Percentiles rank a stretch among this genome's conserved stretches.
Evolutionary conservation across 2,797 vertebrate species (phyloP).

Genomic region (Catharus ustulatus): DNA sequence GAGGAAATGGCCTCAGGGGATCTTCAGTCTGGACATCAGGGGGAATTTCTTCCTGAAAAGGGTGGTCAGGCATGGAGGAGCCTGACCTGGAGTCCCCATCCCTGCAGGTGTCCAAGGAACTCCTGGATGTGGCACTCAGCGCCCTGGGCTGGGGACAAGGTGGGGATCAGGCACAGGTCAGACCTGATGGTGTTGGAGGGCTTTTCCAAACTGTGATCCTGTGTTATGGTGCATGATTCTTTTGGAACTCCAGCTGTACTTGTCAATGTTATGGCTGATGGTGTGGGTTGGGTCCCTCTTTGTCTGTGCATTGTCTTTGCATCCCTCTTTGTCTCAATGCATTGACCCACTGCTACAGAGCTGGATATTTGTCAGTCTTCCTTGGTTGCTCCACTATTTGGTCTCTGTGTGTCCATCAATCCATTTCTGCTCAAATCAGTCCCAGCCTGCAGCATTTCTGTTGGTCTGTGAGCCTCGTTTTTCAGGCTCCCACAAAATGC

Average conservation of each 20-base stretch:
- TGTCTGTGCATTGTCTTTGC: neutral
- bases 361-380: neutral
- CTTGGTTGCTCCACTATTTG: neutral
- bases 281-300: neutral
- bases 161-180: rapidly evolving
- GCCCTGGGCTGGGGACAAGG: neutral
- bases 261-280: neutral
- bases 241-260: neutral
- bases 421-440: neutral
- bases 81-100: neutral
- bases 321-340: neutral
- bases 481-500: neutral
- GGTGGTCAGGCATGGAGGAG: rapidly evolving
- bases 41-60: neutral
- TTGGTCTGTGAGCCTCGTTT: neutral
- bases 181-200: rapidly evolving
- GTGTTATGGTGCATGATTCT: neutral
- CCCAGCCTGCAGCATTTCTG: neutral
- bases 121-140: rapidly evolving
- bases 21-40: rapidly evolving
- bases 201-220: neutral
- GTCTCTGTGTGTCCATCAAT: neutral
- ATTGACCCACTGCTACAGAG: rapidly evolving
- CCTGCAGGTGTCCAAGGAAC: neutral
- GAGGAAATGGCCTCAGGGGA: rapidly evolving